Evolutionary conservation across 2,113 vertebrate genomes (phyloP).

Genomic region (Eulacestoma nigropectus): DNA sequence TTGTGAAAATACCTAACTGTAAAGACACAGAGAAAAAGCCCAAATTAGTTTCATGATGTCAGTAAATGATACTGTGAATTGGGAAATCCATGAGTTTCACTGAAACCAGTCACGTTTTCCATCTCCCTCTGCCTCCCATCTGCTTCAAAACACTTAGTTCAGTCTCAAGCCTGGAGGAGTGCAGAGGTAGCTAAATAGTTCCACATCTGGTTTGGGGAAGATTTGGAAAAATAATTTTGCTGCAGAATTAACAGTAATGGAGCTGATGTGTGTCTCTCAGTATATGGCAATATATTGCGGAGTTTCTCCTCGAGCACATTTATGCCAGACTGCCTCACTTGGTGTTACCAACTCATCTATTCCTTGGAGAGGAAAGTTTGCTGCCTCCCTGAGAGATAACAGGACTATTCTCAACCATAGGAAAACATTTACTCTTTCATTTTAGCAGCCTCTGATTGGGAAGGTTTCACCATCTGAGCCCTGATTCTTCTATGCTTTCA

Average conservation of each 20-base stretch:
- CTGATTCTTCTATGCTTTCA: neutral
- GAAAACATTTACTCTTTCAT: neutral
- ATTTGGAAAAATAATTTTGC: conserved; percentile 56
- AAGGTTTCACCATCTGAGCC: neutral
- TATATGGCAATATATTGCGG: neutral
- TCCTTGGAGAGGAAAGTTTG: neutral
- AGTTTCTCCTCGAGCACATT: accelerated
- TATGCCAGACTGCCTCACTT: neutral
- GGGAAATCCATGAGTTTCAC: conserved; percentile 41
- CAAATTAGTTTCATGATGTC: conserved; percentile 28
- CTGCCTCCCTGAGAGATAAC: neutral
- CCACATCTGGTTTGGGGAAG: conserved; percentile 65
- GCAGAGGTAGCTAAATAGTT: conserved; percentile 64
- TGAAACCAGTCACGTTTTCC: conserved; percentile 44
- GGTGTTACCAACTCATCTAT: neutral
- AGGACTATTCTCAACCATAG: neutral
- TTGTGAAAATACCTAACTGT: neutral
- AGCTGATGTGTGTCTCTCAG: conserved; percentile 26
- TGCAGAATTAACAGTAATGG: conserved; percentile 40
- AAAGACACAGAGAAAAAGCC: conserved; percentile 38
- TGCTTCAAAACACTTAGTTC: conserved; percentile 15
- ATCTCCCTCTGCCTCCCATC: conserved; percentile 27
- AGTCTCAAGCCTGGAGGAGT: neutral
- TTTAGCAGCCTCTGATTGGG: neutral
- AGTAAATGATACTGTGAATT: conserved; percentile 25